Base-by-base conservation (phyloP, 2,888 invertebrate genomes). In the Cistogaster globosa region DNA sequence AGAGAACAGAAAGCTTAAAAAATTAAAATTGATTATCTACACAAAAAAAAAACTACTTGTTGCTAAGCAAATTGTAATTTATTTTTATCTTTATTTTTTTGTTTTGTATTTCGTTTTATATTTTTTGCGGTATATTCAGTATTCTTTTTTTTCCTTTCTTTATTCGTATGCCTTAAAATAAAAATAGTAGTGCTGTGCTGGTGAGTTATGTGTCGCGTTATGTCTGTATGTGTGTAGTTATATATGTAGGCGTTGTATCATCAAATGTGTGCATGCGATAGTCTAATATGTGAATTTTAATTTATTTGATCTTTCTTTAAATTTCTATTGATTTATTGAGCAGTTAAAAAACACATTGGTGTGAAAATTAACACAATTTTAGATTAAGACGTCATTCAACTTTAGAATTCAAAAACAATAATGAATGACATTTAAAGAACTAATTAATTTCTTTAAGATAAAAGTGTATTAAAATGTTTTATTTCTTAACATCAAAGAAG, bases 241-340 rank as follows among this genome's bases (percentile, higher is more conserved):
- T 5, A 6, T 45, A 55, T 36, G 55, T 68, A 62, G 65, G 45
- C 38, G 71, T 58, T 62, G 63, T 12, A 57, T 12, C 57, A n/a
- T 57, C 57, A n/a, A 22, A 14, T 68, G 16, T n/a, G 32, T 38
- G 26, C 26, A 1, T 38, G 38, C 7, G 38, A 38, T 11, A 38
- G 38, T 38, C 38, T 38, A 18, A 8, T 22, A 22, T 22, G 26
- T 26, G 26, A 45, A 48, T 26, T 76, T 51, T n/a, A 22, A 36
- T 53, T 82, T 60, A 67, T 60, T 60, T 51, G 51, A 63, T 71
- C 3, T 71, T 77, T 78, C 68, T 78, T 48, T 62, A 67, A 68
- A 67, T 77, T 55, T 72, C 62, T 77, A 84, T 81, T 81, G 84
- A 84, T 84, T 80, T 81, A 72, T 80, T 84, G 22, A 45, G 42